These are phyloP conservation scores for Euthynnus affinis DNA, from an alignment of 2,797 vertebrate species.

Conservation along the genomic window DNA sequence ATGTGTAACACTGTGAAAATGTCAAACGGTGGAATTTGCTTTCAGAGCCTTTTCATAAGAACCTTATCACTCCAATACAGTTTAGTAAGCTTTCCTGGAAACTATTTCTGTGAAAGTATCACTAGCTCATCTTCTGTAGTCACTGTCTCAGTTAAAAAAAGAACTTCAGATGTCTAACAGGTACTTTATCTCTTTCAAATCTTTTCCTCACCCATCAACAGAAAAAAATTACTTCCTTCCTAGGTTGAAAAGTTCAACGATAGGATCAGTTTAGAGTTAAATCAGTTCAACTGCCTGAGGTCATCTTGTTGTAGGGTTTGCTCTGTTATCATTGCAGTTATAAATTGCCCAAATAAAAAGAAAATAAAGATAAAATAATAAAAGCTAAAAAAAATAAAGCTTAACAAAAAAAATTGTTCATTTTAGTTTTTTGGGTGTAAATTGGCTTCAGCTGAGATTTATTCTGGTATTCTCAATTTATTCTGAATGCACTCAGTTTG, in stretches of 20 bases:
- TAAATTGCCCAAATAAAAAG: conserved; percentile 29
- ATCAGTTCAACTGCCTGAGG: neutral
- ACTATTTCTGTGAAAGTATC: neutral
- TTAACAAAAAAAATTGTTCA: conserved; percentile 6
- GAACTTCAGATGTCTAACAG: conserved; percentile 13
- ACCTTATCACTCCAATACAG: neutral
- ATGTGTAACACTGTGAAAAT: neutral
- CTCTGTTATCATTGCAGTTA: neutral
- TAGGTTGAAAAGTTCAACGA: neutral
- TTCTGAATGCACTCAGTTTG: conserved; percentile 34
- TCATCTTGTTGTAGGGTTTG: neutral
- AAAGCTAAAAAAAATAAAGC: no score
- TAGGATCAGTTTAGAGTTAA: neutral
- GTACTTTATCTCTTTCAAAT: neutral
- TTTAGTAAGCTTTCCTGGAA: neutral
- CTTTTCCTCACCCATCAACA: neutral
- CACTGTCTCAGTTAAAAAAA: conserved; percentile 26
- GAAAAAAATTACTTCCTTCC: neutral
- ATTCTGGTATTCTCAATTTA: conserved; percentile 4
- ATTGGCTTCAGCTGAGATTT: conserved; percentile 8
- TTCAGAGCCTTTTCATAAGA: neutral
- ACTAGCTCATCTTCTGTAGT: conserved; percentile 5
- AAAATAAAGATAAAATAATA: conserved; percentile 38
- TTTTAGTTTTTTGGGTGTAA: conserved; percentile 21
- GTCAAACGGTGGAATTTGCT: neutral